Base-by-base conservation (phyloP, 2,113 vertebrate genomes). In the Micronycteris hirsuta region DNA sequence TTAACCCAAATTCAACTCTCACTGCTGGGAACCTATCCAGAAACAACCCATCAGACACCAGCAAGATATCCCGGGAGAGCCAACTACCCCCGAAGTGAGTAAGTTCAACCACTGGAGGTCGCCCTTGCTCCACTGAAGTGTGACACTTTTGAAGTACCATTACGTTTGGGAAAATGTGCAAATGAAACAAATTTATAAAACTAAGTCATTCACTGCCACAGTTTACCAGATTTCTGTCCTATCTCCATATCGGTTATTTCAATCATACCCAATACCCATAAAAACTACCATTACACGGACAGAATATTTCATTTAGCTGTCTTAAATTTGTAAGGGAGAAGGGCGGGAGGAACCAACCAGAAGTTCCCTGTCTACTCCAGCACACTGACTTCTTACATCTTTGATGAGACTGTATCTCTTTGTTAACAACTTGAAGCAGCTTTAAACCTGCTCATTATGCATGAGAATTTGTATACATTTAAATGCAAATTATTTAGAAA, bases 51-150 rank as follows among this genome's bases (percentile, higher is more conserved):
- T 12, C 3, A 3, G 16, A 31, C 38, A 47, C 7, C 0, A 5
- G 7, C 56, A 56, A 68, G 71, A 20, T 6, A 26, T 4, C 52
- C 5, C 13, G 0, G 7, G 52, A 82, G 61, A 90, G 7, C 17
- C 22, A 2, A 88, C 3, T 0, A 3, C 11, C 13, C 0, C 65
- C 76, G 38, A 88, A 92, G 91, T 68, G 41, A 91, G 33, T n/a
- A 19, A 0, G n/a, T 33, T 67, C 24, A 94, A 63, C 89, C 97
- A 74, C 93, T 86, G 78, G 92, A 91, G 87, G 96, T 71, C 77
- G 67, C 76, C 90, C 52, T 33, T 16, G 92, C 16, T 92, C 47
- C 76, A 67, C 28, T 84, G 22, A 31, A 16, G 41, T 0, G 43
- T 0, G 0, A 20, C n/a, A 19, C 81, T 86, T 84, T 36, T 45